Percentiles rank a stretch among this genome's conserved stretches.
phyloP scores from a whole-genome alignment of 2,797 vertebrate species.

The Craterocephalus amniculus region DNA sequence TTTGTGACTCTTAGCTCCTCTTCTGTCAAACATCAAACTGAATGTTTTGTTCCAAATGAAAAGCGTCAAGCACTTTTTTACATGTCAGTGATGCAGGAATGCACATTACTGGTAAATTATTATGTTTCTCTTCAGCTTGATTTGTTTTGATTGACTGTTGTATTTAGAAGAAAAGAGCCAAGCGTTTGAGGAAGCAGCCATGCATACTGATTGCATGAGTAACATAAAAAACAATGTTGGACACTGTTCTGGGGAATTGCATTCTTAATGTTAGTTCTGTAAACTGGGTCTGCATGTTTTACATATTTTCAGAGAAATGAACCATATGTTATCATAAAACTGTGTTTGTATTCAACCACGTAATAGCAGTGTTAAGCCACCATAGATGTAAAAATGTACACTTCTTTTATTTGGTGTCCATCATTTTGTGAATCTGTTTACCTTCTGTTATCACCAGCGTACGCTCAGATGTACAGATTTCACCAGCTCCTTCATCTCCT shows the following conservation, averaged over 20 bases:
- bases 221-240: neutral
- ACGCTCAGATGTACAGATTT: neutral
- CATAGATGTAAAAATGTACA: neutral
- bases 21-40: neutral
- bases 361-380: rapidly evolving
- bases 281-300: neutral
- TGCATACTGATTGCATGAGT: neutral
- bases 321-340: neutral
- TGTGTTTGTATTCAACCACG: neutral
- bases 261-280: neutral
- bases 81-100: neutral
- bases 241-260: neutral
- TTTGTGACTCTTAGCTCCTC: neutral
- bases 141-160: neutral
- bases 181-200: neutral
- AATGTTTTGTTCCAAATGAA: slow-evolving; percentile 2
- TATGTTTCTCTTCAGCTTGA: neutral
- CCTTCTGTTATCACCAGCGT: neutral
- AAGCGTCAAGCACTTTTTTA: neutral
- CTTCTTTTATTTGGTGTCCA: neutral
- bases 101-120: neutral
- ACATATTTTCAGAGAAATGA: neutral
- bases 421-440: neutral
- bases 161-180: neutral
- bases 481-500: slow-evolving; percentile 14